Conservation (phyloP, 2,888 invertebrate genomes). For the Willowsia nigromaculata region DNA sequence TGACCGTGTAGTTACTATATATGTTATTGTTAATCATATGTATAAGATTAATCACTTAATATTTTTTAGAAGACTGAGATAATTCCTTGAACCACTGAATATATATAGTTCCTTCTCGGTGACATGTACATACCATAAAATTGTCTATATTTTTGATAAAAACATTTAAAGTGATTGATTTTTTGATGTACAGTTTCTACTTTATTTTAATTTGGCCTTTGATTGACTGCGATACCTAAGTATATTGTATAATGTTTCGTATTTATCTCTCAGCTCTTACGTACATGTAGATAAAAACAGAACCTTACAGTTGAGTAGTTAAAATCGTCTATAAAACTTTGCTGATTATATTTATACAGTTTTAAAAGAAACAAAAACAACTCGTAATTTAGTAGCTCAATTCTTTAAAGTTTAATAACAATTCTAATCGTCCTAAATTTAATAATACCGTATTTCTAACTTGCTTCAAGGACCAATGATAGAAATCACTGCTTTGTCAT, state of each 20-base stretch:
- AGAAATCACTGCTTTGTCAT: constrained; percentile 42
- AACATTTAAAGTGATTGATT: background rate
- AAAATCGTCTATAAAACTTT: background rate
- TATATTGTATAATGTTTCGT: background rate
- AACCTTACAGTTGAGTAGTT: background rate
- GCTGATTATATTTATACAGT: background rate
- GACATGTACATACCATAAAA: background rate
- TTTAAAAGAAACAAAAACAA: background rate
- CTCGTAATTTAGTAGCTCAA: background rate
- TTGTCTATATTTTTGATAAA: background rate
- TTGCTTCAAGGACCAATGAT: constrained; percentile 68
- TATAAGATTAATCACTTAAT: background rate
- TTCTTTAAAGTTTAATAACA: background rate
- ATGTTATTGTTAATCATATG: background rate
- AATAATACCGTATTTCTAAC: constrained; percentile 12
- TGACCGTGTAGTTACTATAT: background rate
- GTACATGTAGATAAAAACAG: background rate
- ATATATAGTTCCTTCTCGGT: background rate
- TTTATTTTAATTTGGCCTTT: constrained; percentile 13
- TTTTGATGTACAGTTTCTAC: background rate
- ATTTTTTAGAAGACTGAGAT: background rate
- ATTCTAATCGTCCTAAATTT: background rate
- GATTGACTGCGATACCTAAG: constrained; percentile 11
- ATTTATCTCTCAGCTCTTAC: background rate
- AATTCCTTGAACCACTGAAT: background rate